Evolutionary conservation across 2,797 vertebrate genomes (phyloP).

Genomic region (Crax fasciolata): DNA sequence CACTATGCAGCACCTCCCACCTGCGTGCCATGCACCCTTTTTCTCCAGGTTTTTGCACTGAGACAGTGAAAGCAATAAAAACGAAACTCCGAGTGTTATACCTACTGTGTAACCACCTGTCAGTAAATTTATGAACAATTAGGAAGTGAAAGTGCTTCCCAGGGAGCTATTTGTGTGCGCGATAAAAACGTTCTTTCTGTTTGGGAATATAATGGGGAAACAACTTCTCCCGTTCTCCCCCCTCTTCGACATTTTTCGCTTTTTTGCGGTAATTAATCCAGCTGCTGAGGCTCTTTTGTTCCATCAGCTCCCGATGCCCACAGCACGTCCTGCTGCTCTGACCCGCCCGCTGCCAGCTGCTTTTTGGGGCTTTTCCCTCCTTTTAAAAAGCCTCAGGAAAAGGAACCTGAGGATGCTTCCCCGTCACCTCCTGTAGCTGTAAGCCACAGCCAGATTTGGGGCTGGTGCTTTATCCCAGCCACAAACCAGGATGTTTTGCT

Average conservation of each 20-base stretch:
- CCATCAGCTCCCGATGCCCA: constrained; percentile 28
- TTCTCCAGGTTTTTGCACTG: constrained; percentile 62
- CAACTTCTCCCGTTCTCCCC: constrained; percentile 57
- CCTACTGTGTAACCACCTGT: constrained; percentile 86
- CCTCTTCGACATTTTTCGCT: constrained; percentile 22
- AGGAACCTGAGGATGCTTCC: neutral
- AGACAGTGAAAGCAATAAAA: constrained; percentile 77
- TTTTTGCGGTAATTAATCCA: constrained; percentile 79
- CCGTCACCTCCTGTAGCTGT: neutral
- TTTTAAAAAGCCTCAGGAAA: neutral
- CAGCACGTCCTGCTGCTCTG: rapidly evolving
- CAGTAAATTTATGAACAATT: constrained; percentile 88
- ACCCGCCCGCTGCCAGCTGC: neutral
- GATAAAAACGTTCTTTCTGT: constrained; percentile 80
- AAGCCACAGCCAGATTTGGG: rapidly evolving
- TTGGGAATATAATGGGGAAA: constrained; percentile 78
- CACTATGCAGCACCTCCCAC: neutral
- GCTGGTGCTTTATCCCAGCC: rapidly evolving
- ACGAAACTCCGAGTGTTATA: constrained; percentile 72
- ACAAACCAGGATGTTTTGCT: neutral
- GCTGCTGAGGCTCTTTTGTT: neutral
- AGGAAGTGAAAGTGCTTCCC: constrained; percentile 83
- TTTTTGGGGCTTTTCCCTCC: neutral
- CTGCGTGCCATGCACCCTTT: neutral
- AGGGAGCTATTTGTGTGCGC: constrained; percentile 80